Evolutionary conservation across 2,888 invertebrate species (phyloP), one percentile per base, ranked within the genome.

Genomic region (Leptopilina drosophilae): DNA sequence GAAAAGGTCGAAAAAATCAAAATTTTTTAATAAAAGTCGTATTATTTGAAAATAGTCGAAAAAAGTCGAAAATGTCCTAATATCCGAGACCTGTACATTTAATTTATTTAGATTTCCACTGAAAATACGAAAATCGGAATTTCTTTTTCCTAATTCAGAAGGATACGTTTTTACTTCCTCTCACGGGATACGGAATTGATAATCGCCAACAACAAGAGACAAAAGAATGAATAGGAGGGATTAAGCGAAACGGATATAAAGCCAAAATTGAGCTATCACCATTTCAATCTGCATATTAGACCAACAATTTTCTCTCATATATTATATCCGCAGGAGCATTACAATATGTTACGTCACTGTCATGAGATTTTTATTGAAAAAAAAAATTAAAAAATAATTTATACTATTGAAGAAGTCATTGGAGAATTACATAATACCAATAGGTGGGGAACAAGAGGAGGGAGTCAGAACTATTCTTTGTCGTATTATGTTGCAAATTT

Each of bases 181-280:
- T 33, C 33, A 33, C 33, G 33, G 33, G 33, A 33, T 33, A 33
- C 33, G 33, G 33, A 33, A 33, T 33, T 33, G 33, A 33, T 33
- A 33, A 33, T 33, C 33, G 33, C 33, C 33, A 3, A 88, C 87
- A 86, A 85, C 84, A 85, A 42, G 8, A 80, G 82, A 82, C 78
- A 84, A 79, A 79, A 75, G 81, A 40, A 77, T 78, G 80, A 81
- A 80, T 79, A 75, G 77, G 77, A 76, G 80, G 79, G 49, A 49
- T 49, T 12, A 83, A 80, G 78, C 81, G 82, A 82, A 87, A 87
- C 85, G 86, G 87, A 87, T 85, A 87, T 85, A 84, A 88, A 89
- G 85, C 87, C 84, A 87, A 88, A 87, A 85, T 91, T 91, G 90
- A 90, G 85, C 82, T 85, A 89, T 90, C 90, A 90, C 87, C 85